Evolutionary conservation across 2,888 invertebrate genomes (phyloP), one percentile per base, ranked within the genome.

Genomic region (Tetragonula carbonaria): DNA sequence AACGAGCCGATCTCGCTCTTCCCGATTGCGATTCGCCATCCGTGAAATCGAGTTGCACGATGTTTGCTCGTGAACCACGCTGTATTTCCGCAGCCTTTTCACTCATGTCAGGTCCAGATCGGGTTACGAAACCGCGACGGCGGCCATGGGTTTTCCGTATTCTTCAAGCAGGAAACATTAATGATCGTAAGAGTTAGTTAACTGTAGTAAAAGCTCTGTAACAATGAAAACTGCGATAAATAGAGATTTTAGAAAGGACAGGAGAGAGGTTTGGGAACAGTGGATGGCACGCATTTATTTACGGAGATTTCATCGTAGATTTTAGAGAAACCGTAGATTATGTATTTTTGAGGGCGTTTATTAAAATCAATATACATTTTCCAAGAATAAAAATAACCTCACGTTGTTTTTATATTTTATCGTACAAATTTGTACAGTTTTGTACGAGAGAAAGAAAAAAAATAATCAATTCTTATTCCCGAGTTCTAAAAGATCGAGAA

Each of bases 21-120:
- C n/a, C 8, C 14, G 21, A 16, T 21, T 38, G 38, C 5, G 38
- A 5, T 33, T 16, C 21, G 14, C 11, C 71, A 55, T n/a, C 28
- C 71, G 71, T 71, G 71, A 72, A 59, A 59, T 72, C 71, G 45
- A 59, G 38, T 72, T 6, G 23, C 23, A n/a, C 38, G 57, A 72
- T 45, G 23, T 23, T 23, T 18, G 57, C n/a, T 18, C 59, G n/a
- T 23, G 18, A n/a, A 18, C 8, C 18, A 45, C 2, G 45, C 28
- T 45, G 38, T 13, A 21, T n/a, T 13, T 21, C n/a, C 1, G 14
- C n/a, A 8, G 6, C 21, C 38, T 71, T 71, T 55, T n/a, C 23
- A 13, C 33, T 3, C 33, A 33, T 33, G 33, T 33, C 45, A 45
- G 6, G n/a, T 21, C 6, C 33, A 1, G 14, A 2, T 21, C 21